Base-by-base conservation (phyloP, 2,113 vertebrate species). In the Leucoraja erinaceus region DNA sequence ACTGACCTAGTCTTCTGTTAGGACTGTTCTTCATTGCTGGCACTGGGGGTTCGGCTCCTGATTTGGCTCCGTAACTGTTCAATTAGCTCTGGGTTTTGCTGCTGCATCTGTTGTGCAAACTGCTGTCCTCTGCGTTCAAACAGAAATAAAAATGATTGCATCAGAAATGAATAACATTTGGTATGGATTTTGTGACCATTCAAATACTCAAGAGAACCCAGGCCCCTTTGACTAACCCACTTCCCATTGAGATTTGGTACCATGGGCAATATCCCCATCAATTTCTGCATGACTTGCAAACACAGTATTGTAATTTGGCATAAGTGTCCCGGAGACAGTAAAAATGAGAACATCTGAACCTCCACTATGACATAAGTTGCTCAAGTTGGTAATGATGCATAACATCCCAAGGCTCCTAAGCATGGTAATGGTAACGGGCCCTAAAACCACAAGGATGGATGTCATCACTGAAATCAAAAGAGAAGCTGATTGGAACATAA, bases 81-180 rank as follows among this genome's bases (percentile, higher is more conserved):
- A 56, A 99, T 99, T 11, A 99, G 95, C 94, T 99, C 98, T 0
- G 98, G 98, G 66, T 99, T 99, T 95, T 99, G 97, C 95, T 98
- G 98, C 94, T 99, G 98, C 98, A 99, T 99, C 96, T 99, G 98
- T 95, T 99, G 98, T 0, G 98, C 98, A 0, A 99, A 99, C 95
- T 99, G 98, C 94, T 99, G 98, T 28, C 98, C 98, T 74, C 98
- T 99, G 94, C 0, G 91, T 22, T 66, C 10, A 0, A 56, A 63
- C 25, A 75, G 4, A 66, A 16, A 38, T 47, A 70, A 68, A 20
- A 61, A 12, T 10, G 28, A 22, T 76, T 22, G 54, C 18, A 56
- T 0, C 54, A 70, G 63, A 90, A 70, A 38, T 86, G 3, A 10
- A 25, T 28, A 20, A 59, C 10, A 20, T 54, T 83, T 56, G 56